Percentiles rank a stretch among this genome's conserved stretches.
Evolutionary conservation across 2,888 invertebrate species (phyloP).

Genomic region (Drosophila phalerata): DNA sequence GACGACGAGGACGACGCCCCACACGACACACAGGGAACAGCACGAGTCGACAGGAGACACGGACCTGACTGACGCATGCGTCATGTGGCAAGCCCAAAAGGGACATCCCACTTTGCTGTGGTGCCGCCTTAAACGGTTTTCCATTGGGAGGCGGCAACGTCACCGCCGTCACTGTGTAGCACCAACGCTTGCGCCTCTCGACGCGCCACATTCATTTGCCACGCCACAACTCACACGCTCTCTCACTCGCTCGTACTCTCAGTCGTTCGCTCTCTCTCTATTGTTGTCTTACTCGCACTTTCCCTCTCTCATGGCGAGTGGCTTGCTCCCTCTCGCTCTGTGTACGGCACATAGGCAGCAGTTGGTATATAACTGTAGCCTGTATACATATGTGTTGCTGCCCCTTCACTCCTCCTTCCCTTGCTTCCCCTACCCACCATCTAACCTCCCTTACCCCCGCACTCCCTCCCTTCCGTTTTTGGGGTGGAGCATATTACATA

Average conservation of each 20-base stretch:
- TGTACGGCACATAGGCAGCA: conserved; percentile 4
- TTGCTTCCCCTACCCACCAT: background rate
- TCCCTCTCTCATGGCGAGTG: background rate
- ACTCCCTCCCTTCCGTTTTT: background rate
- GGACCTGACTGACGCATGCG: conserved; percentile 53
- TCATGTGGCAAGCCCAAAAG: conserved; percentile 35
- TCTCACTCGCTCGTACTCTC: no score
- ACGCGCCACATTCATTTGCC: conserved; percentile 47
- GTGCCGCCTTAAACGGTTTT: conserved; percentile 70
- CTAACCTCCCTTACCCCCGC: conserved; percentile 2
- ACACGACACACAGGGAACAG: no score
- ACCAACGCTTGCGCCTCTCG: conserved; percentile 76
- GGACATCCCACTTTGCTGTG: conserved; percentile 74
- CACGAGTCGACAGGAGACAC: conserved; percentile 6
- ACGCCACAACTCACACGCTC: conserved; percentile 11
- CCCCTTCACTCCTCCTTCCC: background rate
- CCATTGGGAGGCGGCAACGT: conserved; percentile 70
- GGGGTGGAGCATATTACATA: conserved; percentile 66
- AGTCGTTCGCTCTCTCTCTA: background rate
- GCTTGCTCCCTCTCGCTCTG: conserved; percentile 15
- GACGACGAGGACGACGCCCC: conserved; percentile 15
- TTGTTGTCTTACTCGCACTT: background rate
- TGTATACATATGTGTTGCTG: conserved; percentile 38
- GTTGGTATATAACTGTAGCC: conserved; percentile 10
- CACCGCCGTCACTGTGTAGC: conserved; percentile 28